Evolutionary conservation across 2,113 vertebrate species (phyloP).

Genomic region (Colinus virginianus): DNA sequence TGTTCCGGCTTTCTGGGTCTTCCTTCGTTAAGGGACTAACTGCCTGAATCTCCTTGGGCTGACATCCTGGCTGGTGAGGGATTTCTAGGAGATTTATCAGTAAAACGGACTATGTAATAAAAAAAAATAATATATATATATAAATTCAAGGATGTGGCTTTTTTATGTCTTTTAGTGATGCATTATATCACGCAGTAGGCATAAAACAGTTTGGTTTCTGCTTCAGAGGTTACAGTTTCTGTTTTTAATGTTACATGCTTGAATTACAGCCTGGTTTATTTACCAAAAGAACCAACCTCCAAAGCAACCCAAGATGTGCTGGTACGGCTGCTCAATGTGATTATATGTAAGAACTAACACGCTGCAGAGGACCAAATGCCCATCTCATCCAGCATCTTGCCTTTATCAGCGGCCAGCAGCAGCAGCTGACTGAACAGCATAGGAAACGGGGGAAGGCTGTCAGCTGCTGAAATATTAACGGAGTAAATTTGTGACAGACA

Average conservation of each 20-base stretch:
- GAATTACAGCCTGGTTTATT: slow-evolving; percentile 7
- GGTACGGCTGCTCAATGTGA: neutral
- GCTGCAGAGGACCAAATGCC: slow-evolving; percentile 36
- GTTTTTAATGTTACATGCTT: neutral
- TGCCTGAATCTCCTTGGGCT: neutral
- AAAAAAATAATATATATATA: neutral
- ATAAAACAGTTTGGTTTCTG: slow-evolving; percentile 23
- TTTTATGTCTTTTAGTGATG: neutral
- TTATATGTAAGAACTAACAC: slow-evolving; percentile 23
- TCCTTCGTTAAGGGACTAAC: neutral
- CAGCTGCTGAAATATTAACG: slow-evolving; percentile 42
- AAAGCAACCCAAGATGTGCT: neutral
- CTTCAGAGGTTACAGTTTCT: slow-evolving; percentile 22
- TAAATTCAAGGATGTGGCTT: neutral
- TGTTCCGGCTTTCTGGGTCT: slow-evolving; percentile 16
- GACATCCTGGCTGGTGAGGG: neutral
- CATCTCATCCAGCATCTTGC: slow-evolving; percentile 55
- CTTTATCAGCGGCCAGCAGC: slow-evolving; percentile 53
- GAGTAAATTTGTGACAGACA: slow-evolving; percentile 38
- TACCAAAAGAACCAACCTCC: neutral
- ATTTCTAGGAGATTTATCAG: neutral
- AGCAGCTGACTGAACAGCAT: slow-evolving; percentile 34
- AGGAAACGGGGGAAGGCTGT: slow-evolving; percentile 59
- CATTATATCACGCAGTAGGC: neutral
- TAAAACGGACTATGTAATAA: neutral